phyloP scores from a whole-genome alignment of 2,797 vertebrate species.

The Tapera naevia region DNA sequence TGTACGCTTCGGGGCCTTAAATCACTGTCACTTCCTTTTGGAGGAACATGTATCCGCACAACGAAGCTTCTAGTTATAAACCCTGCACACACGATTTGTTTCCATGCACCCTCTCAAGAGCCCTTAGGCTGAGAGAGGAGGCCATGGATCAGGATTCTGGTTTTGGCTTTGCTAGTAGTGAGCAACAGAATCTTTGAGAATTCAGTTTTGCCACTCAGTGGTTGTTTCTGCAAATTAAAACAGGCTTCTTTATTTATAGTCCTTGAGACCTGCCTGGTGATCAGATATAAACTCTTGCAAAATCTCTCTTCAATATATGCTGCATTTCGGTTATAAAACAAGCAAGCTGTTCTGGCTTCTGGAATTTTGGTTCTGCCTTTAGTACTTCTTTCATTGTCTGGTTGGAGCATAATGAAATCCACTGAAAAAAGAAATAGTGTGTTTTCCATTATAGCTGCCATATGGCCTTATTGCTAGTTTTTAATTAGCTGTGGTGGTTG shows the following conservation, averaged over 20 bases:
- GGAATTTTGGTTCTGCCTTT: neutral
- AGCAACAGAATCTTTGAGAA: neutral
- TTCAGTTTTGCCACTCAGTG: neutral
- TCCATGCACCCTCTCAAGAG: neutral
- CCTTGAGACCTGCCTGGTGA: neutral
- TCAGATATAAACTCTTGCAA: neutral
- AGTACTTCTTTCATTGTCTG: neutral
- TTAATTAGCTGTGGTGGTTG: neutral
- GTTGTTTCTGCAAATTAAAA: neutral
- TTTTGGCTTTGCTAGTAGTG: neutral
- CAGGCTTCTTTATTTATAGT: neutral
- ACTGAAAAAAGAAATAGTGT: neutral
- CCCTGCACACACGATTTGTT: neutral
- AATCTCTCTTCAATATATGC: neutral
- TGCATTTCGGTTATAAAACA: neutral
- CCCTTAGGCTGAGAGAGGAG: neutral
- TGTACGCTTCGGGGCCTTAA: neutral
- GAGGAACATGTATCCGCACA: neutral
- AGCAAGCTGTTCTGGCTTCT: neutral
- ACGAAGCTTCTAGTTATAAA: neutral
- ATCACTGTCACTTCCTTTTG: neutral
- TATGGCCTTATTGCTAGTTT: neutral
- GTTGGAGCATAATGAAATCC: neutral
- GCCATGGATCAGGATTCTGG: neutral
- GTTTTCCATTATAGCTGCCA: neutral